phyloP scores from a whole-genome alignment of 2,113 vertebrate genomes.

The Typhlomys cinereus region DNA sequence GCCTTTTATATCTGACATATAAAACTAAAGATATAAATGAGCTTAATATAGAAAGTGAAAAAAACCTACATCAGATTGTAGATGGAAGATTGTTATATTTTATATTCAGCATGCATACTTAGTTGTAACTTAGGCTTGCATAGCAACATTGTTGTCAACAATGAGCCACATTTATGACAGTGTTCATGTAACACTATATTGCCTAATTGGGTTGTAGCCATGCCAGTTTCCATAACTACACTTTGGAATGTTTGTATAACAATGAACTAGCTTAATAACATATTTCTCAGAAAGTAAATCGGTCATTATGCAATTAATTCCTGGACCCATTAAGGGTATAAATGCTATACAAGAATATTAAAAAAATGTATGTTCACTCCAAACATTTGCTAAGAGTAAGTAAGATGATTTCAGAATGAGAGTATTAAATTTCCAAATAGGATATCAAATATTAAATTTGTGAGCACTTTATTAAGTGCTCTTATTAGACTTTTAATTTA shows the following conservation, averaged over 20 bases:
- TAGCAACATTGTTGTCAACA: neutral
- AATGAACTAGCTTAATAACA: neutral
- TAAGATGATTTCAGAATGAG: neutral
- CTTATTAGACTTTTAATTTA: no score
- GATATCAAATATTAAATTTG: neutral
- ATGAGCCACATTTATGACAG: neutral
- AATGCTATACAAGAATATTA: neutral
- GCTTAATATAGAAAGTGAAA: neutral
- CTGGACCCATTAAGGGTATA: neutral
- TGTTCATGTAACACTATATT: neutral
- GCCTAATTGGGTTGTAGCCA: neutral
- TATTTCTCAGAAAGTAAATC: neutral
- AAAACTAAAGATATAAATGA: neutral
- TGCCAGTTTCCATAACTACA: neutral
- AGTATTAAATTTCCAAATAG: neutral
- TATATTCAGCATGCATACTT: neutral
- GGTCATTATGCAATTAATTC: neutral
- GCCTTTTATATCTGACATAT: neutral
- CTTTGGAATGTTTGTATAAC: neutral
- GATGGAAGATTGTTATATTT: neutral
- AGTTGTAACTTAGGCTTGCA: neutral
- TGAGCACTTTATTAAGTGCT: no score
- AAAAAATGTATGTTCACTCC: neutral
- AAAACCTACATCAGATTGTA: neutral
- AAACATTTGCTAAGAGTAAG: neutral